Base-by-base conservation (phyloP, 2,797 vertebrate species). In the Silurus lanzhouensis region DNA sequence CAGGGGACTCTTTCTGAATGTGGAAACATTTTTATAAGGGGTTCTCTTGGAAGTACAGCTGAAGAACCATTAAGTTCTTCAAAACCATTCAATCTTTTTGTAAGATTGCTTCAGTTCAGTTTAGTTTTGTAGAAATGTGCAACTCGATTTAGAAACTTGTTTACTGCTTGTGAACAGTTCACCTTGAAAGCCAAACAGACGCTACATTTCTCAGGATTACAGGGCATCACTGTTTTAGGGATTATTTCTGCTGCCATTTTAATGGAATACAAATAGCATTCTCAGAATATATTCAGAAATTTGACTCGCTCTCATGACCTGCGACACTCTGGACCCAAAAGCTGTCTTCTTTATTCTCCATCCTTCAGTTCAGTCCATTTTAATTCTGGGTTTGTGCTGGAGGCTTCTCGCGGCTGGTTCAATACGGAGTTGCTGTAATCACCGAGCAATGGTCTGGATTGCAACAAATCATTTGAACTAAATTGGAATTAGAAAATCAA, bases 401-500 rank as follows among this genome's bases (percentile, higher is more conserved):
- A 27, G 48, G 79, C 79, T 82, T 82, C 63, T 55, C 25, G 0
- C 7, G 10, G 63, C 46, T 31, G 70, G 66, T 57, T 31, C 67
- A 38, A 38, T 82, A 57, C 2, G 52, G 25, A 38, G 66, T 38
- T 70, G 66, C 52, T 70, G 81, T 82, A 82, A 82, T 38, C 48
- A 82, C 81, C 14, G 81, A 82, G 52, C 81, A 71, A 55, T 82
- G 52, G 25, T 17, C 66, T 58, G 66, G 81, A 58, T 58, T 70
- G 81, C 48, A 82, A 70, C 81, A 70, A 82, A 82, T 82, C 81
- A 82, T 82, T 81, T 82, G 52, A 27, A 58, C 25, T 70, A 82
- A 70, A 82, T 70, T 82, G 66, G 48, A 82, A 82, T 82, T 70
- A 70, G 66, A 82, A 82, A 82, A 82, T 82, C 81, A 82, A 82